Evolutionary conservation across 2,113 vertebrate species (phyloP).

Genomic region (Pristiophorus japonicus): DNA sequence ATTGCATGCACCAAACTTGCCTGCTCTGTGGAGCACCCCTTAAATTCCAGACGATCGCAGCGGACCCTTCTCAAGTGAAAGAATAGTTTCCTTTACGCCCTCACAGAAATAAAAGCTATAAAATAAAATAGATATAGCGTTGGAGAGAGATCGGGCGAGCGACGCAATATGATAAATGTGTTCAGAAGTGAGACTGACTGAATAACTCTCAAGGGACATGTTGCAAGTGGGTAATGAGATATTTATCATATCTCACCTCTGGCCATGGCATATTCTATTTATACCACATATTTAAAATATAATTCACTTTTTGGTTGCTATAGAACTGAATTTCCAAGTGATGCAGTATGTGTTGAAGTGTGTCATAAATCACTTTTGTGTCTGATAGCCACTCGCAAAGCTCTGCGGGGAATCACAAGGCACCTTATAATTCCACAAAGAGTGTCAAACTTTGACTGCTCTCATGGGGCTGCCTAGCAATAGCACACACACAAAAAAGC

Average conservation of each 20-base stretch:
- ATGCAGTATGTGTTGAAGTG: slow-evolving; percentile 17
- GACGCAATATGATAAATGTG: slow-evolving; percentile 20
- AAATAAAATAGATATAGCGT: slow-evolving; percentile 6
- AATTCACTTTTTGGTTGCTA: slow-evolving; percentile 36
- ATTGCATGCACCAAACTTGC: background rate
- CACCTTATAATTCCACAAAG: slow-evolving; percentile 34
- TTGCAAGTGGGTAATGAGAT: slow-evolving; percentile 35
- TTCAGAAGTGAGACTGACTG: slow-evolving; percentile 23
- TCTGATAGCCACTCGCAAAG: slow-evolving; percentile 5
- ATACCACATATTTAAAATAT: slow-evolving; percentile 37
- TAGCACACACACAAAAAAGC: background rate
- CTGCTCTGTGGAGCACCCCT: background rate
- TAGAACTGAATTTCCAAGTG: slow-evolving; percentile 24
- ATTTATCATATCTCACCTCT: slow-evolving; percentile 37
- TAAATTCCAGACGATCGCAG: background rate
- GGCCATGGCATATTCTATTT: slow-evolving; percentile 36
- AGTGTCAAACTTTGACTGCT: slow-evolving; percentile 22
- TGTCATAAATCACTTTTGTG: slow-evolving; percentile 30
- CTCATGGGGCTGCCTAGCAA: background rate
- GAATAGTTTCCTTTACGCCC: background rate
- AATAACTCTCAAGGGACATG: slow-evolving; percentile 31
- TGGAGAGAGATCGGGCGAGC: background rate
- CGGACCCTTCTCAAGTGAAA: background rate
- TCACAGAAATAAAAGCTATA: slow-evolving; percentile 11
- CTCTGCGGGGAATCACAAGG: slow-evolving; percentile 8